Evolutionary conservation across 1,140 invertebrate species (phyloP), one percentile per base, ranked within the genome.

Genomic region (Lycorma delicatula): DNA sequence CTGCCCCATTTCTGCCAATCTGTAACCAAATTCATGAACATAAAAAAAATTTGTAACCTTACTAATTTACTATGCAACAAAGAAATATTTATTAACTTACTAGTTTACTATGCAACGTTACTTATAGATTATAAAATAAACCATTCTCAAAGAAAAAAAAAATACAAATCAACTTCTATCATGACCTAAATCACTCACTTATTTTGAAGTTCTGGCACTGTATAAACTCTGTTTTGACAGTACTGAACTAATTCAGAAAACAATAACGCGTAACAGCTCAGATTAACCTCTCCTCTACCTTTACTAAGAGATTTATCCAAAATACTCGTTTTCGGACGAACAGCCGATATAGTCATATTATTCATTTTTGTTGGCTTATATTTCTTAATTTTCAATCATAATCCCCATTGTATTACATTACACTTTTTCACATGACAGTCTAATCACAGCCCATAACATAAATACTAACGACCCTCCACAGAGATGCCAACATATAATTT

Each of bases 161-260:
- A n/a, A n/a, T n/a, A n/a, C n/a, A n/a, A n/a, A n/a, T n/a, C n/a
- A n/a, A n/a, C n/a, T n/a, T n/a, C n/a, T n/a, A n/a, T n/a, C n/a
- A n/a, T n/a, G n/a, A n/a, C n/a, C n/a, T n/a, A 22, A 25, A 29
- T 41, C 31, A 68, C 74, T 73, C 77, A 93, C 91, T 89, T 95
- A 64, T 80, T 89, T 72, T 98, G 95, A 41, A 98, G 75, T 72
- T 99, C 96, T 22, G 91, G 86, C 36, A 98, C 90, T 9, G 92
- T 96, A 65, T 91, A 90, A 20, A 94, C 93, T 69, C 92, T 81
- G 73, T 94, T 97, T 73, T 98, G 95, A 70, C 91, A 95, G 74
- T 98, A 99, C 71, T 98, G 93, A 4, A 99, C 93, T 54, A 98
- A 84, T 81, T 99, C 97, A 2, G 93, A 96, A 73, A 99, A 98